Evolutionary conservation across 2,797 vertebrate species (phyloP).

Genomic region (Phrynocephalus vlangalii): DNA sequence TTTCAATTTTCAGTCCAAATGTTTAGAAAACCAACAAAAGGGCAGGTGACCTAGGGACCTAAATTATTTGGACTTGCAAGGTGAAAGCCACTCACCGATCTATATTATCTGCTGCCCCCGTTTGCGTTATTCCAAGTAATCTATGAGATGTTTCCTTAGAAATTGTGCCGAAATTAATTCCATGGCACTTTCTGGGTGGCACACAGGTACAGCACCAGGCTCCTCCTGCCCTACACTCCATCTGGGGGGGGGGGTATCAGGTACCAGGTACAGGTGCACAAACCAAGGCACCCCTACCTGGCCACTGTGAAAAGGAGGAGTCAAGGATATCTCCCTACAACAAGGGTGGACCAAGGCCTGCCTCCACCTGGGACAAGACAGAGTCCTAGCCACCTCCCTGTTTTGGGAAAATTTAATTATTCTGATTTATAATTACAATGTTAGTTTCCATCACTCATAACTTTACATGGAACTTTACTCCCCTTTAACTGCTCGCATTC

Average conservation of each 20-base stretch:
- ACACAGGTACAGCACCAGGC: not conserved
- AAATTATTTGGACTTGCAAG: not conserved
- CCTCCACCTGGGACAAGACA: too few relatives aligned
- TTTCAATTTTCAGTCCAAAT: not conserved
- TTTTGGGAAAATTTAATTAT: too few relatives aligned
- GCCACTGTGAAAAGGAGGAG: not conserved
- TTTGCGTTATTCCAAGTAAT: too few relatives aligned
- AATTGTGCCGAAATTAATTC: too few relatives aligned
- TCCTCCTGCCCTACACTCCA: not conserved
- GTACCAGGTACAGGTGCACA: not conserved
- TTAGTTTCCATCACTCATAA: too few relatives aligned
- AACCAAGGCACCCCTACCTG: not conserved
- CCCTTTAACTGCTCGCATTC: too few relatives aligned
- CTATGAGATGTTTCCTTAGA: not conserved
- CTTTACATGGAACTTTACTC: too few relatives aligned
- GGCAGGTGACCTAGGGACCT: not conserved
- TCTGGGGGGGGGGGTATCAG: rapidly evolving
- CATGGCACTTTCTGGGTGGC: not conserved
- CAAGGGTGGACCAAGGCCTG: too few relatives aligned
- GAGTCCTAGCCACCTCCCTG: too few relatives aligned
- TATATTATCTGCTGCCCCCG: too few relatives aligned
- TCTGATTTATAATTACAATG: too few relatives aligned
- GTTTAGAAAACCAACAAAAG: not conserved
- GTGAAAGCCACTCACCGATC: not conserved
- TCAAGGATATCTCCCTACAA: too few relatives aligned